Conservation (phyloP, 92 coral and sea anemone species). For the Zoanthus solanderi region DNA sequence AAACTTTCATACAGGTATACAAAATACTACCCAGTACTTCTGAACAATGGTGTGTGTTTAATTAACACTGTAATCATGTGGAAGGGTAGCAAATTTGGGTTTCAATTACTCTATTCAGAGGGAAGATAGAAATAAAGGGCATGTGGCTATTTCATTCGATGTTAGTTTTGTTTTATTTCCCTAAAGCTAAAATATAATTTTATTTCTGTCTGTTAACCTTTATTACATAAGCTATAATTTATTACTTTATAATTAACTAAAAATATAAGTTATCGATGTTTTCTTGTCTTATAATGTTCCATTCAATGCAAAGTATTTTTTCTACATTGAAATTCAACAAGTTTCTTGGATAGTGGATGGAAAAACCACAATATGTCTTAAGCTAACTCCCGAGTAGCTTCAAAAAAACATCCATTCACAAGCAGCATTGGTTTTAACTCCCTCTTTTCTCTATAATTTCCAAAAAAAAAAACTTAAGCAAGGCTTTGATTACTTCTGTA, state of each 20-base stretch:
- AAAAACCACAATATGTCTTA: background rate
- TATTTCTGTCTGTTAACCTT: background rate
- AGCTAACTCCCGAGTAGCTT: background rate
- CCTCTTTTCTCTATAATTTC: no score
- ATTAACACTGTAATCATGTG: background rate
- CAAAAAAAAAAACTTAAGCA: no score
- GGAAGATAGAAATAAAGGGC: background rate
- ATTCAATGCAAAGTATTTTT: constrained; percentile 1
- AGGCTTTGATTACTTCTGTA: background rate
- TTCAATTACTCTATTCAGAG: background rate
- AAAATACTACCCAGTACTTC: background rate
- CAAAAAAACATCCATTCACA: no score
- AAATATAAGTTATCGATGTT: background rate
- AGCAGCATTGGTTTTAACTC: no score
- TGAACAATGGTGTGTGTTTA: background rate
- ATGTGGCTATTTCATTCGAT: background rate
- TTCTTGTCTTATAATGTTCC: background rate
- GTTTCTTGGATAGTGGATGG: background rate
- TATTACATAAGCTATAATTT: background rate
- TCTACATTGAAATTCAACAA: constrained; percentile 23
- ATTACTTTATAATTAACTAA: background rate
- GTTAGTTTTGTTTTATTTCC: background rate
- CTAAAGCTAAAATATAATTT: background rate
- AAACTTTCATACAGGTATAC: background rate
- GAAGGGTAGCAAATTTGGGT: background rate